Evolutionary conservation across 2,797 vertebrate genomes (phyloP), one percentile per base, ranked within the genome.

Genomic region (Hipposideros larvatus): DNA sequence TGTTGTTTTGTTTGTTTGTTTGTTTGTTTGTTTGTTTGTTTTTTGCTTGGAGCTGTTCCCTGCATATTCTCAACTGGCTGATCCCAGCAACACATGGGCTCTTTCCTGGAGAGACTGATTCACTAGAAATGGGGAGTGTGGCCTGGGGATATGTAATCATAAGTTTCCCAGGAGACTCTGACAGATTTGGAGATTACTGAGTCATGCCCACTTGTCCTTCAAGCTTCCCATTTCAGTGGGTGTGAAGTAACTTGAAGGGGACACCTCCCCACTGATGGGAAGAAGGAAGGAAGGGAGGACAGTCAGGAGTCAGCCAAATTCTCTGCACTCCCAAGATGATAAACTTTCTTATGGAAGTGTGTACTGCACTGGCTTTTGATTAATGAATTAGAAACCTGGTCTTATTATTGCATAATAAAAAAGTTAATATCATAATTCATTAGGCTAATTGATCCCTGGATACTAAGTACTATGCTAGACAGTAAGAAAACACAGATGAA

Each of bases 231-330:
- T n/a, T 73, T 26, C 41, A 78, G 48, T 13, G 48, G 53, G 21
- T 74, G 18, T 65, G 51, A 96, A 73, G 53, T 16, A 46, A 48
- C 11, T 1, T 43, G 75, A 77, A 8, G n/a, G 37, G 66, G 26
- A 86, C 1, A 31, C 14, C 8, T 61, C 18, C 37, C 59, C 53
- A 66, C 4, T 82, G 48, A 71, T 51, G 78, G 68, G 68, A 90
- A 89, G 37, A 86, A 85, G 19, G 48, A 43, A 83, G 34, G n/a
- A 11, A 91, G 28, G 48, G 8, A 37, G 68, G 43, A 28, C 87
- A 57, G 26, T 87, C 74, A 90, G 53, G 34, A 80, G 22, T 77
- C 70, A 83, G 48, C 53, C 78, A 94, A 79, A 79, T 79, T 90
- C 37, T 19, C 28, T 79, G 63, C 74, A 31, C 14, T 87, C 5